These are phyloP conservation scores for Dryobotodes eremita DNA, from an alignment of 2,888 invertebrate species.

Conservation along the genomic window DNA sequence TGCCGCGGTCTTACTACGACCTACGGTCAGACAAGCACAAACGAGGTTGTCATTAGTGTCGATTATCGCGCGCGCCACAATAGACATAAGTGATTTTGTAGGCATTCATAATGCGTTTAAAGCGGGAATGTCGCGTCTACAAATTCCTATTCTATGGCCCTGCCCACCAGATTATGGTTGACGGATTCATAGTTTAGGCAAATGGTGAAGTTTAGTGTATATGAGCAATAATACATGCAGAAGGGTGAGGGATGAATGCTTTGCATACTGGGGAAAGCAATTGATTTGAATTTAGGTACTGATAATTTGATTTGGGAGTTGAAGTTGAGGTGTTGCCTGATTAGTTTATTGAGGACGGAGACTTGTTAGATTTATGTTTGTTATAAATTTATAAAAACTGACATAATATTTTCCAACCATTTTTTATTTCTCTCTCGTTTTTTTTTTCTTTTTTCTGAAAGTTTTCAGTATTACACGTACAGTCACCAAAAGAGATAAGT, in stretches of 20 bases:
- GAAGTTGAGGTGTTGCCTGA: slow-evolving; percentile 29
- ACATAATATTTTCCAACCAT: background rate
- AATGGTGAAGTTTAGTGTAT: slow-evolving; percentile 81
- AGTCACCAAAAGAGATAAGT: too few species aligned
- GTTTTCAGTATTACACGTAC: too few species aligned
- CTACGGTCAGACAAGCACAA: too few species aligned
- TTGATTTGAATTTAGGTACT: slow-evolving; percentile 63
- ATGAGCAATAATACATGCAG: slow-evolving; percentile 70
- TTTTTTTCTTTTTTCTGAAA: too few species aligned
- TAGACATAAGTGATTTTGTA: background rate
- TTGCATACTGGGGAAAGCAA: slow-evolving; percentile 66
- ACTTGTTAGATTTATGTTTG: background rate
- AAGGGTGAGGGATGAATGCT: slow-evolving; percentile 56
- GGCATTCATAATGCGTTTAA: background rate
- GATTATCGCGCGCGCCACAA: too few species aligned
- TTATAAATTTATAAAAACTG: background rate
- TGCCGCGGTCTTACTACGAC: too few species aligned
- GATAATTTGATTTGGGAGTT: slow-evolving; percentile 57
- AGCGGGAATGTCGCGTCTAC: background rate
- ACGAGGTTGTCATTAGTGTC: too few species aligned
- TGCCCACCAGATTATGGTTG: slow-evolving; percentile 74
- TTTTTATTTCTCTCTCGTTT: too few species aligned
- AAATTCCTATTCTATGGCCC: slow-evolving; percentile 28
- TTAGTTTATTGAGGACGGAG: slow-evolving; percentile 2
- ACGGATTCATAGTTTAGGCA: slow-evolving; percentile 83